Evolutionary conservation across 2,113 vertebrate genomes (phyloP).

Genomic region (Lepus europaeus): DNA sequence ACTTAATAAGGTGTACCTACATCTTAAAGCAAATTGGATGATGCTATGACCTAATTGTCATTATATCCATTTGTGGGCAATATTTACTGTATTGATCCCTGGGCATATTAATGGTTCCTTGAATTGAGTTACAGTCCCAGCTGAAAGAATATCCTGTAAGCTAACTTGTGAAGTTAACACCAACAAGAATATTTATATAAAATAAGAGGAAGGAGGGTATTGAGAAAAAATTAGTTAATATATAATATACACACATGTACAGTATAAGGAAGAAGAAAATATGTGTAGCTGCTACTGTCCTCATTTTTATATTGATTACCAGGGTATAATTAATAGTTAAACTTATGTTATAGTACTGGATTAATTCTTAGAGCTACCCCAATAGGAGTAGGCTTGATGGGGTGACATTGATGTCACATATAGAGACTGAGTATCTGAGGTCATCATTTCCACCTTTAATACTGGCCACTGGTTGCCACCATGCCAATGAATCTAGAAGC

Average conservation of each 20-base stretch:
- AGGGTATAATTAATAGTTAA: conserved; percentile 16
- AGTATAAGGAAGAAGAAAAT: neutral
- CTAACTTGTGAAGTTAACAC: neutral
- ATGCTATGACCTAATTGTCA: neutral
- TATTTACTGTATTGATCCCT: neutral
- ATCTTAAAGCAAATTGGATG: neutral
- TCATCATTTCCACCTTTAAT: neutral
- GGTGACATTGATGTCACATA: neutral
- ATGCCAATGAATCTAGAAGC: neutral
- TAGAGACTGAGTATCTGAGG: neutral
- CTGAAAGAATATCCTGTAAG: neutral
- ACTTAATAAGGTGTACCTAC: neutral
- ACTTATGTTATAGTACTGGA: neutral
- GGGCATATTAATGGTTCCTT: neutral
- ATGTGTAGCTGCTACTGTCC: neutral
- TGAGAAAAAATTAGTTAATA: neutral
- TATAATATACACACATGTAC: neutral
- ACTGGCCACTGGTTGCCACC: neutral
- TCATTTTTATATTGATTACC: neutral
- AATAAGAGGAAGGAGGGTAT: neutral
- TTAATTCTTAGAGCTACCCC: neutral
- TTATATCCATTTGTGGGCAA: neutral
- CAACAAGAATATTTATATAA: neutral
- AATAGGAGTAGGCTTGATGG: neutral
- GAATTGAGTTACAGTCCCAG: neutral